Evolutionary conservation across 2,113 vertebrate genomes (phyloP), one percentile per base, ranked within the genome.

Genomic region (Anthoscopus minutus): DNA sequence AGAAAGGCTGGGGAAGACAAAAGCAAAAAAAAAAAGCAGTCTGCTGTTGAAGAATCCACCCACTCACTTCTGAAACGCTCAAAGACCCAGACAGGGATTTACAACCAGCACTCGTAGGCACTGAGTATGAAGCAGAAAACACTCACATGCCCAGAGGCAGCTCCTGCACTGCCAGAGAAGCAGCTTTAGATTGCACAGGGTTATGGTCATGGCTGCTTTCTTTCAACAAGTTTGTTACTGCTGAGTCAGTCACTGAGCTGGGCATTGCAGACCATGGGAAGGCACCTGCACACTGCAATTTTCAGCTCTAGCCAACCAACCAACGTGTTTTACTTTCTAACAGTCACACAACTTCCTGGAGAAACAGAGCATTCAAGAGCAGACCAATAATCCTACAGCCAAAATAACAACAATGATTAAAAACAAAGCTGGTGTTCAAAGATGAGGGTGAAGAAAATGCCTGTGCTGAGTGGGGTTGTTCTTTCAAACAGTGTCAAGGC

Each of bases 1-100:
- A 93, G 79, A 88, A 51, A 89, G 80, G 71, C 20, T 6, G 78
- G 27, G 27, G 18, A 93, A 87, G 80, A 24, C 45, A 44, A 78
- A 45, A 19, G 35, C 22, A 24, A 81, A 66, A 56, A 47, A 71
- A 60, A 72, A 44, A 81, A 42, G 11, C 67, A 92, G 76, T 35
- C 88, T 80, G 87, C 84, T 81, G 94, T 85, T 96, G 88, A 81
- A 87, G 71, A 82, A 95, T 92, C 93, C 86, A 93, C 93, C 94
- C 93, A 95, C 95, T 96, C 94, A n/a, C 85, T 88, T 30, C 82
- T 86, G 78, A 95, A 92, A 96, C 1, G 80, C 89, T 95, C 71
- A 62, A 69, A 91, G 93, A 85, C 24, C 81, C 89, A 94, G 88
- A 93, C 90, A 87, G 60, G 64, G 92, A 87, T 93, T 97, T 94